Evolutionary conservation across 1,140 invertebrate genomes (phyloP).

Genomic region (Diorhabda carinulata): DNA sequence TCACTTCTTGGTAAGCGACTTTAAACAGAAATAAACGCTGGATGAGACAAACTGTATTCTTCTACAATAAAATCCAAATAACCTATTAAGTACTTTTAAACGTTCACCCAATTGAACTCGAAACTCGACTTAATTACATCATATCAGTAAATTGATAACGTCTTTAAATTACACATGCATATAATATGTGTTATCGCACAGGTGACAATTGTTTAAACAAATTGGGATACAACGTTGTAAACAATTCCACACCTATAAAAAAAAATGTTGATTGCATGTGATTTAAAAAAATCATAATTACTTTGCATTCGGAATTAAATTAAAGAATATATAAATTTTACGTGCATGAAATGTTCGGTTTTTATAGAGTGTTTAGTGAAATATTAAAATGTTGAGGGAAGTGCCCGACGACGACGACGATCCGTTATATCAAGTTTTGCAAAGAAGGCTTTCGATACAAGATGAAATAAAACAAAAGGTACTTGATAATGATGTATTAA

Average conservation of each 20-base stretch:
- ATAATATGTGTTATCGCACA: neutral
- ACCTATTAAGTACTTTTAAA: too few relatives aligned
- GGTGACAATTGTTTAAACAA: conserved; percentile 7
- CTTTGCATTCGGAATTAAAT: neutral
- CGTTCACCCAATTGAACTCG: conserved; percentile 5
- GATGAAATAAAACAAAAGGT: conserved; percentile 5
- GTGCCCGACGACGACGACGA: conserved; percentile 21
- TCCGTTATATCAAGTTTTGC: conserved; percentile 7
- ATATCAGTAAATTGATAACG: neutral
- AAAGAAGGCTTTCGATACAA: conserved; percentile 4
- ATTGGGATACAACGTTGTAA: neutral
- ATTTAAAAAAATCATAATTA: neutral
- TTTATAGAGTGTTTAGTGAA: neutral
- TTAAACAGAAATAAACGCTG: too few relatives aligned
- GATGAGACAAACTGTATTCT: too few relatives aligned
- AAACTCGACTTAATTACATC: conserved; percentile 3
- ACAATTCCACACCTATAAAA: neutral
- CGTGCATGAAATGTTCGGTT: neutral
- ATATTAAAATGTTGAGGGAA: conserved; percentile 22
- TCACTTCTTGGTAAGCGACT: too few relatives aligned
- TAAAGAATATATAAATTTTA: neutral
- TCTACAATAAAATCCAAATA: too few relatives aligned
- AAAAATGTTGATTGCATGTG: neutral
- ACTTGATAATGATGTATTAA: neutral
- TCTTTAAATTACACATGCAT: too few relatives aligned